Percentiles rank a stretch among this genome's conserved stretches.
These are phyloP conservation scores for Didymodactylos carnosus DNA, from an alignment of 2,888 invertebrate species.

Conservation along the genomic window DNA sequence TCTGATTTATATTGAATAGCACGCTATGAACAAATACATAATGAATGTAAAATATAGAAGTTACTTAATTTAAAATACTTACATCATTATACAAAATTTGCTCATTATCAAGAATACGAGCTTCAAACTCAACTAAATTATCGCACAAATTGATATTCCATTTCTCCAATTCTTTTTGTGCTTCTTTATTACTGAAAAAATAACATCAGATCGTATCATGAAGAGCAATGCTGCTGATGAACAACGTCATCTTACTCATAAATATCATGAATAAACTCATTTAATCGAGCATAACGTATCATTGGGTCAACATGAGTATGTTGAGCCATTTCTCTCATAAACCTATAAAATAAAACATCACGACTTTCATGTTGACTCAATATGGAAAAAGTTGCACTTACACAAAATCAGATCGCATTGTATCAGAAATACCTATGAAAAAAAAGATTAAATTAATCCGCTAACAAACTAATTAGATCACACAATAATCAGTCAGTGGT, in stretches of 20 bases:
- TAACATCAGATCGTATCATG: neutral
- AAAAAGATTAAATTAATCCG: no score
- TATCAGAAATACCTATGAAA: constrained; percentile 2
- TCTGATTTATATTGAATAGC: neutral
- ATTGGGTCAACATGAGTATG: constrained; percentile 7
- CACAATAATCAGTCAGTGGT: no score
- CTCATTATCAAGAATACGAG: constrained; percentile 2
- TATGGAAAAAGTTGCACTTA: no score
- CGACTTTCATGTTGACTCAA: no score
- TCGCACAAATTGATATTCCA: constrained; percentile 10
- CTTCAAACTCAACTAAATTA: constrained; percentile 4
- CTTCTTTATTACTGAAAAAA: constrained; percentile 1
- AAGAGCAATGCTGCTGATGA: constrained; percentile 44
- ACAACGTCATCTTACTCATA: constrained; percentile 41
- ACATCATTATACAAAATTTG: neutral
- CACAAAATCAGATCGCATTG: constrained; percentile 10
- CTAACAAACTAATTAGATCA: no score
- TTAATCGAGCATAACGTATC: constrained; percentile 4
- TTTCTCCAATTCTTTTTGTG: neutral
- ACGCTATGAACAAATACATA: neutral
- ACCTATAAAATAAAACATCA: no score
- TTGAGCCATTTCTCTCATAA: constrained; percentile 8
- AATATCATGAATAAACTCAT: constrained; percentile 4
- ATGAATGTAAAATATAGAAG: accelerated
- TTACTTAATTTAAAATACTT: no score